These are phyloP conservation scores for Rhagologus leucostigma DNA, from an alignment of 2,113 vertebrate genomes.

Conservation along the genomic window DNA sequence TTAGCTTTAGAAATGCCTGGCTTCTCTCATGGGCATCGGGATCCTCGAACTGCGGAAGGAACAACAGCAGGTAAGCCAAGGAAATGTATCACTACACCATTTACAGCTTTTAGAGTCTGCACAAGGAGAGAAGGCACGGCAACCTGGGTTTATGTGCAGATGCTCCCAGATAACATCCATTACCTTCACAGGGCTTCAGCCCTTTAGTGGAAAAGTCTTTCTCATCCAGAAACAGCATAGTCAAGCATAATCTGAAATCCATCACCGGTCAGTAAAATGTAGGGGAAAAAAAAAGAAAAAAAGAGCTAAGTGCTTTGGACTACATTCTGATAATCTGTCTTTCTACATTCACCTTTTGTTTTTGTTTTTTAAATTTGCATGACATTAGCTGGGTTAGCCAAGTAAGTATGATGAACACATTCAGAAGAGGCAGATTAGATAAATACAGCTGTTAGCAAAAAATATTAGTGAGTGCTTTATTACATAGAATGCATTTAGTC, in stretches of 20 bases:
- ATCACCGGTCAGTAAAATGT: background rate
- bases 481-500: background rate
- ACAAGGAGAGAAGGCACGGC: background rate
- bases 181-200: background rate
- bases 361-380: background rate
- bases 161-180: background rate
- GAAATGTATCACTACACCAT: background rate
- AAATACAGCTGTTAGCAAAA: background rate
- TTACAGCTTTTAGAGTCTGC: background rate
- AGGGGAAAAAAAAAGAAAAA: accelerated
- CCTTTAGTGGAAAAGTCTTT: background rate
- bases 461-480: background rate
- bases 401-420: background rate
- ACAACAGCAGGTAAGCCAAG: background rate
- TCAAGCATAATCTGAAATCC: background rate
- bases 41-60: accelerated
- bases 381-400: background rate
- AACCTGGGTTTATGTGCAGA: background rate
- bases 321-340: background rate
- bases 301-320: background rate
- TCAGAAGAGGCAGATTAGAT: background rate
- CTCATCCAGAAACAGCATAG: background rate
- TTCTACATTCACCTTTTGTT: background rate
- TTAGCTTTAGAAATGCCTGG: background rate
- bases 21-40: background rate